Conservation (phyloP, 2,888 invertebrate genomes). For the Oligia strigilis region DNA sequence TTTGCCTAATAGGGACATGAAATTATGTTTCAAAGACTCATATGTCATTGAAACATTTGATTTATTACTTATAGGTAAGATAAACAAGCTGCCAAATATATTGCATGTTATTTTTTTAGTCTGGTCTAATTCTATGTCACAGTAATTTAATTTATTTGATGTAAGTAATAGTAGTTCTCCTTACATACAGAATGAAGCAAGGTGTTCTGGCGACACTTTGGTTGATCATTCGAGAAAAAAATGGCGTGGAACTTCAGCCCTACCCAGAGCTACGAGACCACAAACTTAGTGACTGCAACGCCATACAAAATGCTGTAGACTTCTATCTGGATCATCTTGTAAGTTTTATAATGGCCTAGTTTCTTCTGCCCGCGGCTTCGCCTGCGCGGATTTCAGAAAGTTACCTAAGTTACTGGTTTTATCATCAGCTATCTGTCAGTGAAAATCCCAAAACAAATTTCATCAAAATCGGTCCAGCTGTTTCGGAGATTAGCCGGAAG, state of each 20-base stretch:
- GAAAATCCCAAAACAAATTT: neutral
- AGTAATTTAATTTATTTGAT: neutral
- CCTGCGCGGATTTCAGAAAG: neutral
- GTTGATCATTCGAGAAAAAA: conserved; percentile 71
- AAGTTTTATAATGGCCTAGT: conserved; percentile 60
- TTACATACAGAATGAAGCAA: conserved; percentile 85
- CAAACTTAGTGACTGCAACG: conserved; percentile 91
- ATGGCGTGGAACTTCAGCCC: conserved; percentile 83
- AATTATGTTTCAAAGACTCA: neutral
- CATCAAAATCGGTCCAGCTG: neutral
- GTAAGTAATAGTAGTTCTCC: conserved; percentile 11
- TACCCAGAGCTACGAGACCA: conserved; percentile 92
- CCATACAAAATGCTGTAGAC: conserved; percentile 93
- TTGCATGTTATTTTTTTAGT: neutral
- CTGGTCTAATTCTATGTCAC: neutral
- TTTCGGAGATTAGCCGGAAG: neutral
- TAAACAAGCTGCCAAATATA: neutral
- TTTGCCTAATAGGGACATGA: conserved; percentile 5
- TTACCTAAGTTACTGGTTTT: no score
- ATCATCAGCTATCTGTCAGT: neutral
- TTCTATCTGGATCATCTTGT: conserved; percentile 87
- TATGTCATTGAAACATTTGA: conserved; percentile 9
- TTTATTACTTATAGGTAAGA: neutral
- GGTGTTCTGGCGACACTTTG: conserved; percentile 93
- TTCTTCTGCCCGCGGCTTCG: neutral